Conservation (phyloP, 1,140 invertebrate genomes). For the Apis mellifera region DNA sequence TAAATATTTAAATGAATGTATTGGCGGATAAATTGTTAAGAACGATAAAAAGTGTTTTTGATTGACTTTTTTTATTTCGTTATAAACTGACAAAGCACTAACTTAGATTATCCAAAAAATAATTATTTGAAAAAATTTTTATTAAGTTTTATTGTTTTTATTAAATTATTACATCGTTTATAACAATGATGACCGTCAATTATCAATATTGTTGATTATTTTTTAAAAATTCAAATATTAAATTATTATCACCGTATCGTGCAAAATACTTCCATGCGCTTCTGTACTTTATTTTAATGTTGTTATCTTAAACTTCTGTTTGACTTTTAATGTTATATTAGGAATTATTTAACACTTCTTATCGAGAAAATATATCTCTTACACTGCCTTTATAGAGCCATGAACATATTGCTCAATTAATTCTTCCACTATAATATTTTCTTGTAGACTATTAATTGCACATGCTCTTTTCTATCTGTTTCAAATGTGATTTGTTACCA, state of each 20-base stretch:
- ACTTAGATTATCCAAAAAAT: neutral
- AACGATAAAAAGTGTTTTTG: neutral
- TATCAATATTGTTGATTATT: neutral
- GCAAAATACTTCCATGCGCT: neutral
- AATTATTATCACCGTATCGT: neutral
- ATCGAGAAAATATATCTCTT: conserved; percentile 45
- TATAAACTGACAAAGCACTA: neutral
- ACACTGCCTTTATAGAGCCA: conserved; percentile 63
- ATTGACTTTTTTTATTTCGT: neutral
- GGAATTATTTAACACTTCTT: conserved; percentile 23
- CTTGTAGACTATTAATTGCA: conserved; percentile 38
- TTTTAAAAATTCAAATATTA: neutral
- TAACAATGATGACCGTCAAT: neutral
- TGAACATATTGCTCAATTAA: conserved; percentile 65
- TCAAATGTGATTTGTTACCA: conserved; percentile 59
- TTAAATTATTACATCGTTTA: neutral
- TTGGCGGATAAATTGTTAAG: neutral
- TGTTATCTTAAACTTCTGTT: conserved; percentile 5
- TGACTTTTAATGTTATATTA: conserved; percentile 14
- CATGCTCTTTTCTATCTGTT: conserved; percentile 49
- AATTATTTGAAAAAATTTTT: neutral
- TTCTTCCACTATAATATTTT: conserved; percentile 56
- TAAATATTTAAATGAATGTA: neutral
- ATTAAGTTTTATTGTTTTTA: neutral
- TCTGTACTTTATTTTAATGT: conserved; percentile 5